Evolutionary conservation across 2,797 vertebrate genomes (phyloP), one percentile per base, ranked within the genome.

Genomic region (Lepus oiostolus): DNA sequence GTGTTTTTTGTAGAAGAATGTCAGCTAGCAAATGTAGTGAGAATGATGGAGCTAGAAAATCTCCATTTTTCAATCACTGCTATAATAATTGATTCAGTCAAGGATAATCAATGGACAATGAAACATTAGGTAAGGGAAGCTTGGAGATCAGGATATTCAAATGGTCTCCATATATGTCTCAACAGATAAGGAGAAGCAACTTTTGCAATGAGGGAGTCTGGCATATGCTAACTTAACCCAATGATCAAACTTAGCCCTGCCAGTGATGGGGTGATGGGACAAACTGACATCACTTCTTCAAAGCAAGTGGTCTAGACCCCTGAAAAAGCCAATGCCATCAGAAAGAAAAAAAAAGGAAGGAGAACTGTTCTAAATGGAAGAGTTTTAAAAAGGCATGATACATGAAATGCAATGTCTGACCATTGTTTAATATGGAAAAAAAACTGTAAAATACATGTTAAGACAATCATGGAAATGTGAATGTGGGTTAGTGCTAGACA

Each of bases 331-430:
- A 86, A 28, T 68, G 28, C 68, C 87, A 93, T 87, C 19, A 47
- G 65, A 88, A 94, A 81, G 21, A 80, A 4, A 24, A 81, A 88
- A 14, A 62, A 58, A 84, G 12, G 30, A 89, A 63, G 38, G 52
- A 28, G 92, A 83, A 87, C 7, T 79, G 42, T 50, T 94, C 12
- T 60, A 83, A 92, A 94, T 71, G 60, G n/a, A 89, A 76, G 79
- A 87, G 26, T 58, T 79, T 47, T 91, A 52, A 62, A 88, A 91
- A 82, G 38, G 54, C 4, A 0, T 32, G 42, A 81, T 87, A n/a
- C 76, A 86, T 13, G 32, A 74, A 65, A 58, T 65, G n/a, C 2
- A 67, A 54, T 67, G n/a, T 8, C 52, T 50, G 13, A 68, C 11
- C 30, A 77, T 3, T 71, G 65, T 8, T 88, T 60, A 91, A 76